phyloP scores from a whole-genome alignment of 64 coral and sea anemone genomes.

The Anthopleura sola region DNA sequence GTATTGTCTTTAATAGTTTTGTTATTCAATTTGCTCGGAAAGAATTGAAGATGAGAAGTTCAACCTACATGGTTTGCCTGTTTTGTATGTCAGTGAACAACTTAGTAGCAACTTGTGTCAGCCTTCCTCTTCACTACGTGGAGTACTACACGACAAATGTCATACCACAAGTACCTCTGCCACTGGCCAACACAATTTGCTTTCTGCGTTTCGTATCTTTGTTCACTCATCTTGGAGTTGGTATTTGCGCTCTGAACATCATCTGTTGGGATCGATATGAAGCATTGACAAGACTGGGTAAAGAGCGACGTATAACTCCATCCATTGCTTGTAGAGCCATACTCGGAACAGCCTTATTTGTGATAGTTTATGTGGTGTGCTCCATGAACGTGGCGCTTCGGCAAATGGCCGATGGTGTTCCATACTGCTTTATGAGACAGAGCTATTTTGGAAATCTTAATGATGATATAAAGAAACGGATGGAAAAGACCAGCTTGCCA shows the following conservation, averaged over 20 bases:
- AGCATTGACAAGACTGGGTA: background rate
- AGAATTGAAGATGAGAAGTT: background rate
- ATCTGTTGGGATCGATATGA: conserved; percentile 9
- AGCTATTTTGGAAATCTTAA: background rate
- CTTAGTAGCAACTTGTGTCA: background rate
- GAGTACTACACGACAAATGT: conserved; percentile 2
- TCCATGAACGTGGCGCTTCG: background rate
- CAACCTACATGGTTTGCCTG: background rate
- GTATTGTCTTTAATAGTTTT: background rate
- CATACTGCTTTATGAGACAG: background rate
- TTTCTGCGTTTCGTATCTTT: background rate
- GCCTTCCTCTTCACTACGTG: background rate
- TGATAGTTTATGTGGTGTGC: background rate
- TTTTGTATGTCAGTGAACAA: conserved; percentile 4
- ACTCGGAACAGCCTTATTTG: background rate
- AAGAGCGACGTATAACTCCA: conserved; percentile 6
- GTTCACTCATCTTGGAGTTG: background rate
- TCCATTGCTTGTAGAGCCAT: background rate
- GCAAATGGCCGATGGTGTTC: background rate
- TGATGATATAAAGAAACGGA: background rate
- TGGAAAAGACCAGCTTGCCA: background rate
- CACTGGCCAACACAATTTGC: background rate
- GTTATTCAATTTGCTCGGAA: background rate
- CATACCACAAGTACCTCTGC: background rate
- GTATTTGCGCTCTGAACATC: background rate